Base-by-base conservation (phyloP, 2,113 vertebrate genomes). In the Butorides virescens region DNA sequence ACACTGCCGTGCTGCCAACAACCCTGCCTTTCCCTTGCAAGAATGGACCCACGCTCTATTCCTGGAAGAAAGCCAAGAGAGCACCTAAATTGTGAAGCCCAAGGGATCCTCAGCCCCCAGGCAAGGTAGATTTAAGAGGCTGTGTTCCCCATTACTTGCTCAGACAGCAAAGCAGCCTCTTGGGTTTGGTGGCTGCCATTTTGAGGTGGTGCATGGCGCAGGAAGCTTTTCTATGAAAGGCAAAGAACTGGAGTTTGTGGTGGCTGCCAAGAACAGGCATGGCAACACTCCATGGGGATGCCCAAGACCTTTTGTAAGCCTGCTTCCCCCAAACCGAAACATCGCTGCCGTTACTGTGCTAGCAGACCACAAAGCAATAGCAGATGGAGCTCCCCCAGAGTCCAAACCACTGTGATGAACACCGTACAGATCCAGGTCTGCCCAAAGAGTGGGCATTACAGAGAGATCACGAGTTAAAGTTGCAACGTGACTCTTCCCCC, bases 11-110 rank as follows among this genome's bases (percentile, higher is more conserved):
- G 4, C 78, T 96, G 93, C 85, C 96, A 97, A 88, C 67, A 63
- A 90, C 71, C 67, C 92, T 90, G 74, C 88, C 81, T 86, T 96
- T 65, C 77, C 81, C 73, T 82, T 85, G 78, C 84, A 82, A 85
- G 87, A 94, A 75, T 1, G 34, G 93, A 93, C 81, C 90, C 84
- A 95, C 8, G 5, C 90, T 92, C 89, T 87, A 25, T 8, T 89
- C 56, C 77, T 93, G 92, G 93, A 92, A 56, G 61, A 68, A 62
- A 90, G 84, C 87, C 90, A 85, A 66, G 59, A 84, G 20, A 50
- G 15, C 50, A 39, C 55, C 66, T 91, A 44, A 90, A 76, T 21
- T 82, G 49, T 68, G 84, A 90, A 72, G 81, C 87, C 74, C 66
- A 29, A 94, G 84, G 77, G 81, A 90, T 87, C 61, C 36, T 82